phyloP scores from a whole-genome alignment of 2,113 vertebrate species.

The Labrus mixtus region DNA sequence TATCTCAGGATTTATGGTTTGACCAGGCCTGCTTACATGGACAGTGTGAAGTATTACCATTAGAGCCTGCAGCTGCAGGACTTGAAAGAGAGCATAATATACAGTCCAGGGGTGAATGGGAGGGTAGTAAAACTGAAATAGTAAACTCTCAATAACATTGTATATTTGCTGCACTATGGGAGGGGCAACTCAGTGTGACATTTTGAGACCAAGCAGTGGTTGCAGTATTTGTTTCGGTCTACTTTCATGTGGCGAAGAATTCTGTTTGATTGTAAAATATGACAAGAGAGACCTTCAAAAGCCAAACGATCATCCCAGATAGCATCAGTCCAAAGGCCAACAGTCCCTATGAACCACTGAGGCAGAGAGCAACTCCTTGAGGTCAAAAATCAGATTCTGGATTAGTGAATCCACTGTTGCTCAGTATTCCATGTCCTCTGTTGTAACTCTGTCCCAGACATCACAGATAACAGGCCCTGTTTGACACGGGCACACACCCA shows the following conservation, averaged over 20 bases:
- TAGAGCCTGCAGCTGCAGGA: conserved; percentile 61
- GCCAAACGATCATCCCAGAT: conserved; percentile 33
- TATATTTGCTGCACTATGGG: conserved; percentile 17
- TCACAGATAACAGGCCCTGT: conserved; percentile 63
- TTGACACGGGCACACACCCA: conserved; percentile 57
- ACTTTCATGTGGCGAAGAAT: conserved; percentile 8
- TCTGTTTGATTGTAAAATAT: conserved; percentile 29
- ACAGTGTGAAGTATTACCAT: conserved; percentile 49
- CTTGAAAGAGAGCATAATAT: conserved; percentile 70
- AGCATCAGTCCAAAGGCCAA: conserved; percentile 55
- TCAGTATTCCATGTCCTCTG: conserved; percentile 58
- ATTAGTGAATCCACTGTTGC: conserved; percentile 70
- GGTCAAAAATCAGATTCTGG: conserved; percentile 64
- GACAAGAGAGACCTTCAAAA: background rate
- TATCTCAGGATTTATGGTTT: conserved; percentile 57
- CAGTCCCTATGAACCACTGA: conserved; percentile 39
- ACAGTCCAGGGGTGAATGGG: conserved; percentile 56
- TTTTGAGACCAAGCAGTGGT: conserved; percentile 11
- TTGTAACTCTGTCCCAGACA: conserved; percentile 58
- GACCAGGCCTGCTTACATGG: conserved; percentile 26
- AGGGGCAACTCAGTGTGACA: background rate
- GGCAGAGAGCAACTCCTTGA: conserved; percentile 34
- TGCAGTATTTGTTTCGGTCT: conserved; percentile 14
- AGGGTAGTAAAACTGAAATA: conserved; percentile 40
- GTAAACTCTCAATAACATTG: conserved; percentile 37